A percentile compares a stretch with the other conserved stretches of the same genome.
Evolutionary conservation across 2,888 invertebrate species (phyloP).

Genomic region (Oegoconia quadripuncta): DNA sequence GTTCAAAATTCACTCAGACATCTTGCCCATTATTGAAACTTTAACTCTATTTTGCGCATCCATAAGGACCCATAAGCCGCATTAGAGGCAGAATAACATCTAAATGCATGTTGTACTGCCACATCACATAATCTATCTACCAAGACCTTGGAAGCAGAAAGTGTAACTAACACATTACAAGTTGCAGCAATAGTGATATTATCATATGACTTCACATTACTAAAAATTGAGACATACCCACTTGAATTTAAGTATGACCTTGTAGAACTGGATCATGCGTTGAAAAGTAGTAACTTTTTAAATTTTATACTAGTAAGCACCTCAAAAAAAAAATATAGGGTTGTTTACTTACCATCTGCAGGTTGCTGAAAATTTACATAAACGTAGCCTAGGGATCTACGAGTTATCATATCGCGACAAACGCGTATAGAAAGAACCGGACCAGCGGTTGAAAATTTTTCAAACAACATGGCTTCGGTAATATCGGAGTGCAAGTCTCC

Average conservation of each 20-base stretch:
- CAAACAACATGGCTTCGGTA: slow-evolving; percentile 99
- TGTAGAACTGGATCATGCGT: slow-evolving; percentile 7
- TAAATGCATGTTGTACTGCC: too few relatives aligned
- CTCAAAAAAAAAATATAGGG: slow-evolving; percentile 8
- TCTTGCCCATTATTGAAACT: too few relatives aligned
- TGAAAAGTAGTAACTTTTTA: too few relatives aligned
- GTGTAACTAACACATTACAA: neutral
- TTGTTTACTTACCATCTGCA: slow-evolving; percentile 92
- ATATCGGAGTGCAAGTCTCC: slow-evolving; percentile 99
- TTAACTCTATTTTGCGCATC: too few relatives aligned
- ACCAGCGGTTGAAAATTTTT: slow-evolving; percentile 99
- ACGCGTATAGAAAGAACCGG: slow-evolving; percentile 99
- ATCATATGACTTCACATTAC: neutral
- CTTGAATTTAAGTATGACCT: slow-evolving; percentile 15
- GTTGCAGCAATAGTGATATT: neutral
- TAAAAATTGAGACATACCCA: slow-evolving; percentile 1
- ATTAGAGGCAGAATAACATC: too few relatives aligned
- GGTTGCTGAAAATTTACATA: slow-evolving; percentile 99
- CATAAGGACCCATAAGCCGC: too few relatives aligned
- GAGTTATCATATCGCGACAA: slow-evolving; percentile 98
- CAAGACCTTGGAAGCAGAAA: neutral
- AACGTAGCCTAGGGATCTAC: slow-evolving; percentile 98
- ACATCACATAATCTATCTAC: too few relatives aligned
- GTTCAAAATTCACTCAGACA: too few relatives aligned
- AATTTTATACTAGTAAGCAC: too few relatives aligned